A percentile compares a stretch with the other conserved stretches of the same genome.
phyloP scores from a whole-genome alignment of 2,113 vertebrate genomes.

The Podilymbus podiceps region DNA sequence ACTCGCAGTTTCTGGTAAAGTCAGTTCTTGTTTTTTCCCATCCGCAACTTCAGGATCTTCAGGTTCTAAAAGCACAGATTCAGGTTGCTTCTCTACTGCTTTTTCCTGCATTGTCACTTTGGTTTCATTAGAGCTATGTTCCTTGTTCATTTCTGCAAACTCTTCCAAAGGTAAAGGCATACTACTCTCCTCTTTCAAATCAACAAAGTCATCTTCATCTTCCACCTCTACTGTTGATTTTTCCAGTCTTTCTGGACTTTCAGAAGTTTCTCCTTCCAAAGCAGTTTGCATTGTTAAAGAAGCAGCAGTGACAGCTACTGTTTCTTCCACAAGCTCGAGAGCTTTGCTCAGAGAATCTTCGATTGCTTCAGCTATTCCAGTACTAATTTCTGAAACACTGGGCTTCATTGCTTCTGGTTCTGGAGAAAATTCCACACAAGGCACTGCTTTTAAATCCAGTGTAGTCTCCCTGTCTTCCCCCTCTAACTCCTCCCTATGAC shows the following conservation, averaged over 20 bases:
- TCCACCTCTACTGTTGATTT: constrained; percentile 59
- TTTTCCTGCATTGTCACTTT: not conserved
- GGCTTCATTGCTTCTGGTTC: not conserved
- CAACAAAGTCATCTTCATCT: constrained; percentile 72
- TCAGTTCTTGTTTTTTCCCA: not conserved
- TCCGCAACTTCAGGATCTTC: not conserved
- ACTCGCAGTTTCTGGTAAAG: not conserved
- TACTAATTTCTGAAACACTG: constrained; percentile 36
- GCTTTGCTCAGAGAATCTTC: constrained; percentile 34
- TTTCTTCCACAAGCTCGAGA: constrained; percentile 47
- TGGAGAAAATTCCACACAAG: not conserved
- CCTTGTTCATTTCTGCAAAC: not conserved
- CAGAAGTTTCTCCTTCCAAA: constrained; percentile 60
- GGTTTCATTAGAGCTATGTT: not conserved
- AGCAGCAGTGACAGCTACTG: constrained; percentile 47
- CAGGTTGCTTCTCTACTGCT: not conserved
- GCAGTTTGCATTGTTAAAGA: not conserved
- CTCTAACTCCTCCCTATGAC: constrained; percentile 34
- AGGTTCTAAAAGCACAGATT: not conserved
- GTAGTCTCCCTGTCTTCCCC: not conserved
- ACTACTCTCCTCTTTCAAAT: constrained; percentile 68
- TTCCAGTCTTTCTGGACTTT: constrained; percentile 46
- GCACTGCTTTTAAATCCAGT: not conserved
- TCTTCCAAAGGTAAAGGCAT: constrained; percentile 12
- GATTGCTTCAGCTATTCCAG: constrained; percentile 59